Conservation (phyloP, 2,797 vertebrate genomes). For the Bufotes viridis region DNA sequence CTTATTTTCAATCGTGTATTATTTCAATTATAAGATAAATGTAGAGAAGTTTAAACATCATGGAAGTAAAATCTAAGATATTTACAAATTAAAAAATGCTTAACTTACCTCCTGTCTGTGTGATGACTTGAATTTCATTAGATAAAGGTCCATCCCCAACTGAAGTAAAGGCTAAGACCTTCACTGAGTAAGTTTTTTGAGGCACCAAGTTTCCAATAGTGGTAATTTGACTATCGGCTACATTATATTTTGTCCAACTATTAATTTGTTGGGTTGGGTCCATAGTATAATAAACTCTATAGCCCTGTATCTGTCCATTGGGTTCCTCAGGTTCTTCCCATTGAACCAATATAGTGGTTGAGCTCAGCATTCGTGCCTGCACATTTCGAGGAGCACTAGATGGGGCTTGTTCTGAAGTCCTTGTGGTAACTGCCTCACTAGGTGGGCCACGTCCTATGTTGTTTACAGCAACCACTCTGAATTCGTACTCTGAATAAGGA, state of each 20-base stretch:
- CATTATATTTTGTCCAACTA: conserved; percentile 96
- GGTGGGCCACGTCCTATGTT: conserved; percentile 94
- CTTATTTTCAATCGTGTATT: too few relatives aligned
- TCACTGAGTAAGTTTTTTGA: conserved; percentile 96
- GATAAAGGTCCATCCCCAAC: conserved; percentile 97
- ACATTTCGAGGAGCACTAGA: conserved; percentile 94
- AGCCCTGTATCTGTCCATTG: conserved; percentile 97
- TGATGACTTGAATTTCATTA: conserved; percentile 95
- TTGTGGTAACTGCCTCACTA: conserved; percentile 91
- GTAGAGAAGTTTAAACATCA: too few relatives aligned
- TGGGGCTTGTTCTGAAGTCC: conserved; percentile 96
- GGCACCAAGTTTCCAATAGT: conserved; percentile 94
- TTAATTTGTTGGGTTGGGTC: conserved; percentile 90
- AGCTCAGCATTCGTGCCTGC: conserved; percentile 94
- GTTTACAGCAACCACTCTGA: conserved; percentile 94
- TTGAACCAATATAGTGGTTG: conserved; percentile 94
- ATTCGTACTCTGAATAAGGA: conserved; percentile 97
- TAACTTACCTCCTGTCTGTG: conserved; percentile 94
- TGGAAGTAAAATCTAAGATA: neutral
- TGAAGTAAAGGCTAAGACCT: conserved; percentile 95
- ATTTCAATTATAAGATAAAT: too few relatives aligned
- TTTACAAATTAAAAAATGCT: neutral
- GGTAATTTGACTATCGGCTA: conserved; percentile 90
- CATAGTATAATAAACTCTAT: conserved; percentile 95
- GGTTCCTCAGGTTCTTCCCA: conserved; percentile 98